Evolutionary conservation across 2,888 invertebrate species (phyloP).

Genomic region (Chrysolina americana): DNA sequence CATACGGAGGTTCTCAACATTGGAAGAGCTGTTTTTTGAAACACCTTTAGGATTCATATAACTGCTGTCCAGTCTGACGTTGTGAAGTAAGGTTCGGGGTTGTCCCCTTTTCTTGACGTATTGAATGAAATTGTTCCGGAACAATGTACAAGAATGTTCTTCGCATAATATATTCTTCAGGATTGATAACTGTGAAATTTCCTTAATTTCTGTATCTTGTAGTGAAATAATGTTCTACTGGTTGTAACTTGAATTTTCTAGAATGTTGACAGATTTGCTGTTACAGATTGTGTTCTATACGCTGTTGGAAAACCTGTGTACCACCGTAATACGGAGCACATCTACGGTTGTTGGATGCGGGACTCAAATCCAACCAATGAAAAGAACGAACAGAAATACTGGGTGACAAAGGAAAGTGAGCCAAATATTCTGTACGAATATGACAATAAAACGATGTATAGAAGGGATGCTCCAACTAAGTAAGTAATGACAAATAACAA

Average conservation of each 20-base stretch:
- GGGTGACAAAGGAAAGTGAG: slow-evolving; percentile 87
- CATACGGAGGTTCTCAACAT: background rate
- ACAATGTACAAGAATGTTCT: too few relatives aligned
- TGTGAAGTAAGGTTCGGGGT: too few relatives aligned
- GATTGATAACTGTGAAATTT: too few relatives aligned
- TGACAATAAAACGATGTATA: slow-evolving; percentile 79
- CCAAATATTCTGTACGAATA: slow-evolving; percentile 84
- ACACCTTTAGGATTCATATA: too few relatives aligned
- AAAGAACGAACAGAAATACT: slow-evolving; percentile 79
- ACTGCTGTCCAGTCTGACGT: too few relatives aligned
- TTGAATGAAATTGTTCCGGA: too few relatives aligned
- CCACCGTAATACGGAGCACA: slow-evolving; percentile 83
- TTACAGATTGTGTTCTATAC: slow-evolving; percentile 85
- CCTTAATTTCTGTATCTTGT: too few relatives aligned
- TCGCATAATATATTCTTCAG: too few relatives aligned
- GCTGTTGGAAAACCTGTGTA: slow-evolving; percentile 96
- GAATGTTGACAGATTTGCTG: background rate
- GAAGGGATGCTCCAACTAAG: slow-evolving; percentile 73
- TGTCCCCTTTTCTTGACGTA: too few relatives aligned
- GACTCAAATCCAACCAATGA: slow-evolving; percentile 77
- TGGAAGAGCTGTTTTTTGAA: too few relatives aligned
- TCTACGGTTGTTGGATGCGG: slow-evolving; percentile 89
- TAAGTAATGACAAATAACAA: slow-evolving; percentile 46
- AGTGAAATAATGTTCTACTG: too few relatives aligned
- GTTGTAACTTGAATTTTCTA: too few relatives aligned